A percentile compares a stretch with the other conserved stretches of the same genome.
Evolutionary conservation across 2,888 invertebrate genomes (phyloP).

Genomic region (Encarsia formosa): DNA sequence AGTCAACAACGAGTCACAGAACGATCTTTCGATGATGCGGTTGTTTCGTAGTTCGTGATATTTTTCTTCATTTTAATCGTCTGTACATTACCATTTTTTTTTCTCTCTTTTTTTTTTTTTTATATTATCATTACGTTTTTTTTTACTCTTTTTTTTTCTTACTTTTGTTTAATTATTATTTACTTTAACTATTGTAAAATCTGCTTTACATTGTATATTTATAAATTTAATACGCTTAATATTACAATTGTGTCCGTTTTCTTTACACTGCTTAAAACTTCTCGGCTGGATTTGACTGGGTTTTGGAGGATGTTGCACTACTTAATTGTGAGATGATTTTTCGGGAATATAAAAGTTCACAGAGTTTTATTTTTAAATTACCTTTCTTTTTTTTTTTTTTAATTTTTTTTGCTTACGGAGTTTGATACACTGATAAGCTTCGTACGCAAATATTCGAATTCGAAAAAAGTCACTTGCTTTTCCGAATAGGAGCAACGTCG

Average conservation of each 20-base stretch:
- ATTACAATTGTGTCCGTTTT: conserved; percentile 23
- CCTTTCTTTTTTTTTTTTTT: conserved; percentile 4
- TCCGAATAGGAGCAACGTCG: conserved; percentile 25
- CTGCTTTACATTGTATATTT: conserved; percentile 20
- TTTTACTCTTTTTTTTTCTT: conserved; percentile 22
- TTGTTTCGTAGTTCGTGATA: conserved; percentile 21
- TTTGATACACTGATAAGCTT: conserved; percentile 19
- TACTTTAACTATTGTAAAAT: conserved; percentile 20
- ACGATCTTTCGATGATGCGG: conserved; percentile 27
- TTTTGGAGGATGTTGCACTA: conserved; percentile 21
- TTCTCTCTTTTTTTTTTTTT: conserved; percentile 15
- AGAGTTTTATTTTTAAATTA: conserved; percentile 2
- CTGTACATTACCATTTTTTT: conserved; percentile 23
- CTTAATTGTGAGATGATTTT: conserved; percentile 20
- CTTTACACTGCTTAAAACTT: conserved; percentile 16
- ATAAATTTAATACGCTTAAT: conserved; percentile 24
- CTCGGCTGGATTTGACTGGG: conserved; percentile 31
- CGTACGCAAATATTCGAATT: conserved; percentile 19
- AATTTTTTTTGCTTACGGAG: conserved; percentile 11
- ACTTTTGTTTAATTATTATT: conserved; percentile 18
- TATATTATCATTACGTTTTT: conserved; percentile 24
- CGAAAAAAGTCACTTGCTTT: conserved; percentile 22
- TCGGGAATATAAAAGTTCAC: conserved; percentile 16
- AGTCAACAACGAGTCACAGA: conserved; percentile 29
- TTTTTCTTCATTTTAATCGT: conserved; percentile 18